phyloP scores from a whole-genome alignment of 2,888 invertebrate genomes.

The Oconnorella tubifera region DNA sequence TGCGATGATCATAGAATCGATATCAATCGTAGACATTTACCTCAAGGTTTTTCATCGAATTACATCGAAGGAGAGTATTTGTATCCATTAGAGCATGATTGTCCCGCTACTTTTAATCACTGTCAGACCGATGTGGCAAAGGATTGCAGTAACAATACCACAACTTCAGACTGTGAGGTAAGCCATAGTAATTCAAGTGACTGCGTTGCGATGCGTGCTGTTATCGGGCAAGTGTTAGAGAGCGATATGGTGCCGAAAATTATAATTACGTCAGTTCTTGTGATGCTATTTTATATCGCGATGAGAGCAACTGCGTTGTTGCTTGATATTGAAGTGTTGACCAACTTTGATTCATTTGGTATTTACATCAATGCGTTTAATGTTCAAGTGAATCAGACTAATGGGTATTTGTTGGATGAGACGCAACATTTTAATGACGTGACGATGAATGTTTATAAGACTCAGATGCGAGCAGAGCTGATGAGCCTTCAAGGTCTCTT shows the following conservation, averaged over 20 bases:
- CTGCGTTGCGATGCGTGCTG: background rate
- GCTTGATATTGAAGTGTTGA: constrained; percentile 19
- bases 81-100: background rate
- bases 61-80: background rate
- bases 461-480: constrained; percentile 32
- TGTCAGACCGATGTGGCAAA: no score
- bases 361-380: constrained; percentile 33
- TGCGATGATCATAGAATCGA: no score
- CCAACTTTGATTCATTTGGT: constrained; percentile 20
- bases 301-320: constrained; percentile 13
- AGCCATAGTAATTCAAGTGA: no score
- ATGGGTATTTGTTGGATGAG: constrained; percentile 39
- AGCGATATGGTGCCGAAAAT: constrained; percentile 27
- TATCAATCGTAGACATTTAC: background rate
- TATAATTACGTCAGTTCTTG: constrained; percentile 21
- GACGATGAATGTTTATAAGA: constrained; percentile 31
- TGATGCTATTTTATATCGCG: constrained; percentile 27
- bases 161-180: no score
- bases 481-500: constrained; percentile 30
- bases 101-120: background rate
- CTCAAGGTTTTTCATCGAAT: background rate
- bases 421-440: constrained; percentile 41
- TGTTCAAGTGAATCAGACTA: constrained; percentile 37
- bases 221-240: background rate
- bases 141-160: no score